Percentiles rank a stretch among this genome's conserved stretches.
phyloP scores from a whole-genome alignment of 2,888 invertebrate species.

The Drosophila testacea region DNA sequence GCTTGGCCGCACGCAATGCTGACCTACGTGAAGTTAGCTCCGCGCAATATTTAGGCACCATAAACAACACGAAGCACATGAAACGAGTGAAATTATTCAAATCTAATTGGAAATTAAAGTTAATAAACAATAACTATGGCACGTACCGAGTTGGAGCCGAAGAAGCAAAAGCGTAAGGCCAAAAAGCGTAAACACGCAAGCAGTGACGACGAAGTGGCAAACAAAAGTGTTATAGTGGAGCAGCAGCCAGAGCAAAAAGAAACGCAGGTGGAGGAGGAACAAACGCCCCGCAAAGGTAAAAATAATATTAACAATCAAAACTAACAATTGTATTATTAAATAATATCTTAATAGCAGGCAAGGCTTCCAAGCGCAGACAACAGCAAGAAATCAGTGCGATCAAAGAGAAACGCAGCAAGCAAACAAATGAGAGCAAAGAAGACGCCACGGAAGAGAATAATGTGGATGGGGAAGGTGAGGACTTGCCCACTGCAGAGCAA shows the following conservation, averaged over 20 bases:
- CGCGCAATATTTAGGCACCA: slow-evolving; percentile 2
- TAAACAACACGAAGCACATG: slow-evolving; percentile 46
- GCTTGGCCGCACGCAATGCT: slow-evolving; percentile 12
- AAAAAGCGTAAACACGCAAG: slow-evolving; percentile 71
- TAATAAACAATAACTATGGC: slow-evolving; percentile 51
- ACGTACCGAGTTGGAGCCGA: slow-evolving; percentile 66
- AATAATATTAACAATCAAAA: not conserved
- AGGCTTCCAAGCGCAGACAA: slow-evolving; percentile 54
- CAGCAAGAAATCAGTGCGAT: slow-evolving; percentile 33
- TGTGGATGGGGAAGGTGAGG: slow-evolving; percentile 84
- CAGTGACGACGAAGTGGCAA: slow-evolving; percentile 79
- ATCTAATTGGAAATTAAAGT: slow-evolving; percentile 1
- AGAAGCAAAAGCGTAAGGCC: slow-evolving; percentile 65
- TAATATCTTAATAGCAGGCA: slow-evolving; percentile 24
- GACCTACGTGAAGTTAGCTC: slow-evolving; percentile 17
- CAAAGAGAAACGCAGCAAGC: slow-evolving; percentile 56
- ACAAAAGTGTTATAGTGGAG: slow-evolving; percentile 80
- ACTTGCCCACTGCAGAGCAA: slow-evolving; percentile 81
- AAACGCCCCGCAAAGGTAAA: slow-evolving; percentile 8
- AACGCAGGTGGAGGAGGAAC: not conserved
- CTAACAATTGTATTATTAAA: not conserved
- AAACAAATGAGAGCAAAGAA: slow-evolving; percentile 22
- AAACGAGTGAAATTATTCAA: slow-evolving; percentile 35
- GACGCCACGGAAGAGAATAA: slow-evolving; percentile 82
- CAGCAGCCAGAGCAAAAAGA: slow-evolving; percentile 28